Evolutionary conservation across 2,888 invertebrate genomes (phyloP).

Genomic region (Hydrotaea diabolus): DNA sequence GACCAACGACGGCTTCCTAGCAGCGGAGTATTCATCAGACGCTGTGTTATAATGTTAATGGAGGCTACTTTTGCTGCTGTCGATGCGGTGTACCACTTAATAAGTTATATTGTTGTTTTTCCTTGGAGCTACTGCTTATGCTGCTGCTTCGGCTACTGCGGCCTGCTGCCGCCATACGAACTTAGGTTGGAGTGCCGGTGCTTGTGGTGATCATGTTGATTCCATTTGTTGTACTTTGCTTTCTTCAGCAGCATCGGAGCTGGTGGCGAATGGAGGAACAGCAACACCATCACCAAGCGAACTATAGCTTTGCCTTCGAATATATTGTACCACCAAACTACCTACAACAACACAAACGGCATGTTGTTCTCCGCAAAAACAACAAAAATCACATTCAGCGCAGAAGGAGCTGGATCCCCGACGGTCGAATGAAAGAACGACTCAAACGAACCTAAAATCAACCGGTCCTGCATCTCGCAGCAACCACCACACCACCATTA

Average conservation of each 20-base stretch:
- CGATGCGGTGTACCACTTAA: conserved; percentile 52
- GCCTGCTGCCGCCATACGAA: conserved; percentile 66
- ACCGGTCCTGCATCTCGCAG: conserved; percentile 50
- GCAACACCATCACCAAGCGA: conserved; percentile 73
- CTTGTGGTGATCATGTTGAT: conserved; percentile 45
- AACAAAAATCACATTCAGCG: conserved; percentile 35
- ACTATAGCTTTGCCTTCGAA: conserved; percentile 76
- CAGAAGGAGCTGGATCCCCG: conserved; percentile 47
- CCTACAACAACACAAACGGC: conserved; percentile 58
- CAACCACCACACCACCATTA: conserved; percentile 35
- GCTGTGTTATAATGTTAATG: conserved; percentile 43
- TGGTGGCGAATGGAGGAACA: conserved; percentile 55
- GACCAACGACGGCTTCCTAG: conserved; percentile 14
- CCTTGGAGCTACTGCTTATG: conserved; percentile 24
- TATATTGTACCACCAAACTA: conserved; percentile 73
- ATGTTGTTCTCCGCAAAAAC: conserved; percentile 56
- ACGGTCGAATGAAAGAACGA: conserved; percentile 46
- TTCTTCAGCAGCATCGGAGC: conserved; percentile 61
- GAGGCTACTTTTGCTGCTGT: conserved; percentile 37
- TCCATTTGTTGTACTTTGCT: conserved; percentile 51
- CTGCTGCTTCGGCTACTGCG: conserved; percentile 63
- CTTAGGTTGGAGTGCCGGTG: conserved; percentile 33
- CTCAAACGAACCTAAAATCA: conserved; percentile 56
- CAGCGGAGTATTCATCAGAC: conserved; percentile 46
- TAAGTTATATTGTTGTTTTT: conserved; percentile 39